Percentiles rank a stretch among this genome's conserved stretches.
phyloP scores from a whole-genome alignment of 2,113 vertebrate genomes.

The Pedionomus torquatus region DNA sequence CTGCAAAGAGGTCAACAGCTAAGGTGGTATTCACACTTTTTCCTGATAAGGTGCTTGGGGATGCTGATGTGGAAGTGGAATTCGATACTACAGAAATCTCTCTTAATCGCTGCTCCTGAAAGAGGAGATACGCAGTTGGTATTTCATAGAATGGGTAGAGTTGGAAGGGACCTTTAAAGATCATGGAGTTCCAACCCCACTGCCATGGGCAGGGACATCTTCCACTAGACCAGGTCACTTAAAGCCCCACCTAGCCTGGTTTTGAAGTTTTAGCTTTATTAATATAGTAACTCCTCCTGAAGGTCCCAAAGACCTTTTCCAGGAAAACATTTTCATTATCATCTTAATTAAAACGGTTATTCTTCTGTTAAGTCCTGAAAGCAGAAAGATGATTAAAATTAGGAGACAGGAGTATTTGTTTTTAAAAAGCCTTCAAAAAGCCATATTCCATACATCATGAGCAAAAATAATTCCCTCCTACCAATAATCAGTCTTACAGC shows the following conservation, averaged over 20 bases:
- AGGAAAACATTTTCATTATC: neutral
- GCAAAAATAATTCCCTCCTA: neutral
- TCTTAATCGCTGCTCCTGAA: slow-evolving; percentile 86
- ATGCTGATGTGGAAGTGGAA: slow-evolving; percentile 80
- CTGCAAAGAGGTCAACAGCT: slow-evolving; percentile 84
- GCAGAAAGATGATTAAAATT: neutral
- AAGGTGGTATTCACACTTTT: slow-evolving; percentile 84
- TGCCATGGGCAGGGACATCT: too few species aligned
- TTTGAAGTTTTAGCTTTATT: neutral
- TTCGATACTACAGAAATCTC: slow-evolving; percentile 84
- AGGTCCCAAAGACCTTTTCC: neutral
- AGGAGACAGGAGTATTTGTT: neutral
- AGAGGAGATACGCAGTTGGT: neutral
- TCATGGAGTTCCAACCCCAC: too few species aligned
- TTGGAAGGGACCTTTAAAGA: too few species aligned
- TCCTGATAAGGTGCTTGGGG: slow-evolving; percentile 88
- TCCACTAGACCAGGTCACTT: too few species aligned
- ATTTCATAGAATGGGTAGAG: neutral
- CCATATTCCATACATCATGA: neutral
- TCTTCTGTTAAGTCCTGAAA: neutral
- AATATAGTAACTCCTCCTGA: neutral
- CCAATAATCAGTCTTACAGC: neutral
- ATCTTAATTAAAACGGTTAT: neutral
- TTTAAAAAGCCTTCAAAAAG: neutral
- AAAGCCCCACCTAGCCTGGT: too few species aligned